These are phyloP conservation scores for Drosophila peninsularis DNA, from an alignment of 2,888 invertebrate genomes.

Conservation along the genomic window DNA sequence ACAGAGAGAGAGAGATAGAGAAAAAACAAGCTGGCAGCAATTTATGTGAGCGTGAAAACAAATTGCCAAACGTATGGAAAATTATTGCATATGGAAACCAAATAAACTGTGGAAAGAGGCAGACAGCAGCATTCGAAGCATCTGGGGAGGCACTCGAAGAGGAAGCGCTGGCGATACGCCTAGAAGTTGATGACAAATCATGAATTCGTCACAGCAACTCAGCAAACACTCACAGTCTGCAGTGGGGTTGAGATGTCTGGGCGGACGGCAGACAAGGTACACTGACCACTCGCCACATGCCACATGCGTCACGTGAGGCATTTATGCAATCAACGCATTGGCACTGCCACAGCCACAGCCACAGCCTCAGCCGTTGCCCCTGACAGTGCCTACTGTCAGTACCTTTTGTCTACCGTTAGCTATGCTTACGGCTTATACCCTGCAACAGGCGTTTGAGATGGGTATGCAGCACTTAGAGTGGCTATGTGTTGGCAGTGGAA, in stretches of 20 bases:
- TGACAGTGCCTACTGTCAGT: constrained; percentile 39
- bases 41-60: constrained; percentile 74
- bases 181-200: constrained; percentile 71
- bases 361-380: constrained; percentile 14
- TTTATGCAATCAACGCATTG: constrained; percentile 62
- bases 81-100: constrained; percentile 59
- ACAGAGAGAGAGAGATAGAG: background rate
- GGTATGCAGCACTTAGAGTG: background rate
- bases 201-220: constrained; percentile 59
- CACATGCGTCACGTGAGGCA: constrained; percentile 65
- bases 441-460: background rate
- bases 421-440: constrained; percentile 27
- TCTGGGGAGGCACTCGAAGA: background rate
- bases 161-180: constrained; percentile 20
- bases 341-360: background rate
- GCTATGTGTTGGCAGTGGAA: too few relatives aligned
- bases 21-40: constrained; percentile 43
- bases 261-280: constrained; percentile 12
- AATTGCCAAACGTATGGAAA: constrained; percentile 71
- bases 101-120: constrained; percentile 30
- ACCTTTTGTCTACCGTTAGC: constrained; percentile 13
- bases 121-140: background rate
- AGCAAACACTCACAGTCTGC: constrained; percentile 15
- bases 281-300: constrained; percentile 49
- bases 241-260: background rate